Evolutionary conservation across 2,797 vertebrate species (phyloP), one percentile per base, ranked within the genome.

Genomic region (Melanotaenia pygmaea): DNA sequence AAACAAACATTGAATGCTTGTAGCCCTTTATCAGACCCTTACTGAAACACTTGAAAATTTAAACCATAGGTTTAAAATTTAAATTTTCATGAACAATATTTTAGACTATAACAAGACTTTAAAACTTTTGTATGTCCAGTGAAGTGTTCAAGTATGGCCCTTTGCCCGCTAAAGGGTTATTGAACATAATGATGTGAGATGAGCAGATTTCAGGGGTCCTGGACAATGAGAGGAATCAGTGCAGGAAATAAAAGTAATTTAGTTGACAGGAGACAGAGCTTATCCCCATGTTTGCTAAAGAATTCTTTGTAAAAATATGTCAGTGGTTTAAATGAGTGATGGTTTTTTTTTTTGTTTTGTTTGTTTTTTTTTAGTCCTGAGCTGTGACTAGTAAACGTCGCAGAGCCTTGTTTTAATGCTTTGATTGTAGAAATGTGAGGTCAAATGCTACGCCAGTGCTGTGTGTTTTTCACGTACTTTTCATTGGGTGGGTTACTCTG

Each of bases 361-460:
- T 89, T 86, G 81, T 38, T 88, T 84, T 30, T 30, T 30, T 30
- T 30, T 86, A 80, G 77, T 86, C 78, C 61, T 26, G 3, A 72
- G 63, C 80, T 88, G 89, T 85, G 86, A 86, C 66, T 26, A 43
- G 76, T 86, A 86, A 89, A 86, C 80, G 80, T 88, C 64, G 43
- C 77, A 3, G 10, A 81, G 77, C 32, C 84, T 90, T 76, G 85
- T 91, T 90, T 81, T 79, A 83, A 91, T 92, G 81, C 86, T 84
- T 72, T 35, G 77, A 70, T 80, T 73, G 86, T 75, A 77, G 74
- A 79, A 68, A 14, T 77, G 76, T 78, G 32, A 70, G 81, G 56
- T 73, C 80, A 80, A 67, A 61, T 58, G 66, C 59, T 62, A 67
- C 53, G 30, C 62, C 70, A 67, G 63, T 22, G 56, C 26, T 76